A percentile compares a stretch with the other conserved stretches of the same genome.
phyloP scores from a whole-genome alignment of 2,113 vertebrate genomes.

The Amphiprion percula region DNA sequence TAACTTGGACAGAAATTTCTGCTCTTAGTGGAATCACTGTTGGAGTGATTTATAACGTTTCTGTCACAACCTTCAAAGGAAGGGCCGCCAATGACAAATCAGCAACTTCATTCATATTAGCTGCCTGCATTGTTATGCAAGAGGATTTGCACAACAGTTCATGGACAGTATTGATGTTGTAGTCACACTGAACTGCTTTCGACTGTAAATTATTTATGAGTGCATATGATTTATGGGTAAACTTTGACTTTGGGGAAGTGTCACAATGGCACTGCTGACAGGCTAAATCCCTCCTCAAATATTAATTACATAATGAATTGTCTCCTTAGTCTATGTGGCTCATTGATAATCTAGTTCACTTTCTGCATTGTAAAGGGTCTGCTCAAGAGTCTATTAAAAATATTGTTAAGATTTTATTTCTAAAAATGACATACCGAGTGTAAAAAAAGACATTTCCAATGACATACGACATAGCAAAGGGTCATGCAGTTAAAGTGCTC shows the following conservation, averaged over 20 bases:
- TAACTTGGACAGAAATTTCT: not conserved
- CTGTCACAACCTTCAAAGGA: conserved; percentile 43
- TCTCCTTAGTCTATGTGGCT: conserved; percentile 12
- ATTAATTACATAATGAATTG: conserved; percentile 51
- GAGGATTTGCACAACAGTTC: conserved; percentile 41
- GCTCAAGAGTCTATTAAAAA: not conserved
- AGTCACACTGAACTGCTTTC: conserved; percentile 53
- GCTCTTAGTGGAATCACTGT: not conserved
- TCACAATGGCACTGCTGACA: conserved; percentile 53
- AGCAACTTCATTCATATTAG: conserved; percentile 18
- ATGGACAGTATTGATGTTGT: conserved; percentile 61
- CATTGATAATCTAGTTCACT: conserved; percentile 26
- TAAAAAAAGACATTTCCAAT: not conserved
- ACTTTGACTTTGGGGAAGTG: conserved; percentile 54
- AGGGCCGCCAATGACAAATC: conserved; percentile 27
- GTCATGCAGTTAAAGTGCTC: not conserved
- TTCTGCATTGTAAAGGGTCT: not conserved
- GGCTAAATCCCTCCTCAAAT: conserved; percentile 47
- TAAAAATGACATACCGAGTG: not conserved
- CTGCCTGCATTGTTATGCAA: conserved; percentile 36
- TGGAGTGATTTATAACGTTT: conserved; percentile 39
- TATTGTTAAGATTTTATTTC: conserved; percentile 1
- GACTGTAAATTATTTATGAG: conserved; percentile 72
- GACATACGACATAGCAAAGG: not conserved
- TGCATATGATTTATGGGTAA: conserved; percentile 67